phyloP scores from a whole-genome alignment of 2,797 vertebrate species.

The Psittacula derbiana region DNA sequence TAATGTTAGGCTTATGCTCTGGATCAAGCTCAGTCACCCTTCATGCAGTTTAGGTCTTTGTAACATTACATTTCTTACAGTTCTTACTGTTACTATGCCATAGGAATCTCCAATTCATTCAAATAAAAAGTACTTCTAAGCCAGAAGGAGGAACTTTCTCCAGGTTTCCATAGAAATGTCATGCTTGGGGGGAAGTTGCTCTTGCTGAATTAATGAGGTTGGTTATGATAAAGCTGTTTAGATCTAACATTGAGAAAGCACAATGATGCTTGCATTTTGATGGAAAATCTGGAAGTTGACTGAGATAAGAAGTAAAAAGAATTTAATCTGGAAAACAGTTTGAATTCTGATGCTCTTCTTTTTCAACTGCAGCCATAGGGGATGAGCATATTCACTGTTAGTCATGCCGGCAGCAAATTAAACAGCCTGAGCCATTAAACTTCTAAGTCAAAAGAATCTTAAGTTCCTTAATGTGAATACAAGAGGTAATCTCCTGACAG shows the following conservation, averaged over 20 bases:
- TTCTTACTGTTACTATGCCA: neutral
- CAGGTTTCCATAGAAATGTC: conserved; percentile 51
- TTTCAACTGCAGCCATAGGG: neutral
- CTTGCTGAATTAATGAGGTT: conserved; percentile 34
- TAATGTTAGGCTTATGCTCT: neutral
- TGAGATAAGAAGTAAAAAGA: neutral
- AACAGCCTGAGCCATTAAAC: neutral
- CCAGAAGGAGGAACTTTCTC: neutral
- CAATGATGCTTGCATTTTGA: neutral
- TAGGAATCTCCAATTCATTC: conserved; percentile 7
- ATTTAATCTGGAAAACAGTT: neutral
- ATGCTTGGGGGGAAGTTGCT: neutral
- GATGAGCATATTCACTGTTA: neutral
- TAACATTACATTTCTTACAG: neutral
- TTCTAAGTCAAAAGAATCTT: neutral
- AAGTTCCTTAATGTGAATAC: neutral
- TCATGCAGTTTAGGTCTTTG: neutral
- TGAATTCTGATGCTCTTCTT: neutral
- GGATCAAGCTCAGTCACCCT: neutral
- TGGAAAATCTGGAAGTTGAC: neutral
- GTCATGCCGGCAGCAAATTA: neutral
- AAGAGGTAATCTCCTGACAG: neutral
- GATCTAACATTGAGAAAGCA: neutral
- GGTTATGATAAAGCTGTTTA: conserved; percentile 34
- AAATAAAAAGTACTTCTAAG: neutral